Evolutionary conservation across 1,140 invertebrate genomes (phyloP), one percentile per base, ranked within the genome.

Genomic region (Diuraphis noxia): DNA sequence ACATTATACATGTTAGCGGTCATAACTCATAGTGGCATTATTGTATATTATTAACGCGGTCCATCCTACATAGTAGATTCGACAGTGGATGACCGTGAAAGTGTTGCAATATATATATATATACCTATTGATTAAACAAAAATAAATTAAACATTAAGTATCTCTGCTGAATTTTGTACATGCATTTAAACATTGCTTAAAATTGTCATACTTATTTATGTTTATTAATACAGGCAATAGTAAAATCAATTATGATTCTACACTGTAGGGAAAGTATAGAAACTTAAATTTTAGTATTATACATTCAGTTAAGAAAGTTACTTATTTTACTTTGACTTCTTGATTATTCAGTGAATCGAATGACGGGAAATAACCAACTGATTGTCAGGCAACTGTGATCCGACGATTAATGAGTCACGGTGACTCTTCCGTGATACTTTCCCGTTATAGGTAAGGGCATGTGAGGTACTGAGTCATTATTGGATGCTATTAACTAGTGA

Each of bases 231-330:
- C n/a, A 6, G 56, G 3, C 30, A 72, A 5, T 13, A 17, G n/a
- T n/a, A 17, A 72, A 72, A 72, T n/a, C 5, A n/a, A 72, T 72
- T 72, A 5, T 19, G 34, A 72, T n/a, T n/a, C 1, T 10, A 72
- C n/a, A 17, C 13, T 0, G 4, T 5, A 17, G 1, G 5, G n/a
- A 72, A 72, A 30, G 25, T n/a, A 1, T 63, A 0, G n/a, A n/a
- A n/a, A n/a, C n/a, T n/a, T n/a, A n/a, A n/a, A n/a, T n/a, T n/a
- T n/a, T n/a, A n/a, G n/a, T n/a, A n/a, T n/a, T n/a, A n/a, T n/a
- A n/a, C n/a, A n/a, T n/a, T n/a, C n/a, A n/a, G n/a, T n/a, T n/a
- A n/a, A n/a, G n/a, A n/a, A 72, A 72, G 17, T n/a, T 5, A 17
- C 56, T n/a, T n/a, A 49, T 49, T 72, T 72, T 9, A 72, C 13